Evolutionary conservation across 2,888 invertebrate species (phyloP), one percentile per base, ranked within the genome.

Genomic region (Drymonia ruficornis): DNA sequence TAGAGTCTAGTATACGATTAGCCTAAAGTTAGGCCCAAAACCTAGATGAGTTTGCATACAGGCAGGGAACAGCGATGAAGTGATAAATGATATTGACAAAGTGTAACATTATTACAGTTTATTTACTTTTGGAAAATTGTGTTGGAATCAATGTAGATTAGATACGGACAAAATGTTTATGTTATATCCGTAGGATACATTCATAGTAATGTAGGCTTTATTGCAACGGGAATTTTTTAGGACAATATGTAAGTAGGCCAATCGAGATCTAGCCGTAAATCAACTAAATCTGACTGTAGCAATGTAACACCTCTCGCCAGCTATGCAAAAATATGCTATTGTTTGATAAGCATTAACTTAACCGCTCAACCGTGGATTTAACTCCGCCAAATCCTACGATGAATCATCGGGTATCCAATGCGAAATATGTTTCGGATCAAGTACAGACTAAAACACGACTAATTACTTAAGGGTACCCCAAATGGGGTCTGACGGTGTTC

Each of bases 401-500:
- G 74, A 74, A 55, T 73, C 72, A 74, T 61, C 53, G 40, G 31
- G 47, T 51, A 58, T 61, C 51, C 54, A 49, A 61, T 65, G 60
- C 60, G 57, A 67, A 31, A 53, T 58, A 50, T 59, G 53, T 50
- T 48, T 49, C 29, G 15, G 38, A 42, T 23, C 47, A 61, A 65
- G 58, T 59, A 70, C 62, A 79, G 79, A 81, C 82, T 82, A 83
- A 85, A 87, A 86, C 81, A 80, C 74, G 73, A 76, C 76, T 81
- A 89, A 89, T 87, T 86, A 85, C 80, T 83, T 73, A 80, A 74
- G 82, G 83, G 83, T 83, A 86, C 85, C 86, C 87, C 82, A 85
- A 91, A 89, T 85, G 87, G 83, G 84, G 84, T 84, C 87, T 85
- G 87, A 80, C 85, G 82, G 79, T 78, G 83, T 67, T 85, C 84